Evolutionary conservation across 2,113 vertebrate genomes (phyloP), one percentile per base, ranked within the genome.

Genomic region (Varanus komodoensis): DNA sequence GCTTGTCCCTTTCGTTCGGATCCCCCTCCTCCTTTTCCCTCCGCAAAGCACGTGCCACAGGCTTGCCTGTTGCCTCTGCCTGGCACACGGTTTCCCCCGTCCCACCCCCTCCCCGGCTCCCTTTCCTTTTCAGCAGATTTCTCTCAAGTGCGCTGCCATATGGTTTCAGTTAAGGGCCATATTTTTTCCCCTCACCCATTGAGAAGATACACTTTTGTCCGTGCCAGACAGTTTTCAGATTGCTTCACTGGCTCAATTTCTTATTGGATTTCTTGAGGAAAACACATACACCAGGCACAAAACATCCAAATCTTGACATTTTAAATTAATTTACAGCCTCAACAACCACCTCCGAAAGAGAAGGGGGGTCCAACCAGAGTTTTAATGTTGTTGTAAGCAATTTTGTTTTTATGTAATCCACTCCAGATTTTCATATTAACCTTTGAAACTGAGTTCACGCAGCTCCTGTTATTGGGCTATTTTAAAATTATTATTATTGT

Each of bases 121-220:
- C 92, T 87, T 64, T 95, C 94, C 97, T 95, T 96, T 96, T 78
- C 95, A 95, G 96, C 97, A 97, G 97, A 97, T 97, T 97, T 96
- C 98, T 98, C 98, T 98, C 97, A 97, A 98, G 97, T 97, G 96
- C 95, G 97, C 96, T 97, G 97, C 98, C 98, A 99, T 99, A 98
- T 99, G 99, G 98, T 99, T 98, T 97, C 97, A 98, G 98, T 99
- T 99, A 99, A 98, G 97, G 97, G 97, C 97, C 98, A 98, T 98
- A 98, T 99, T 99, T 98, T 98, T 98, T 98, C 97, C 98, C 98
- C 98, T 98, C 89, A 79, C 73, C 98, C 97, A 99, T 98, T 97
- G 98, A 98, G 98, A 97, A 98, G 98, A 97, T 97, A 97, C 97
- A 98, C 97, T 97, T 98, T 98, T 97, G 95, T 98, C 97, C 97